Percentiles rank a stretch among this genome's conserved stretches.
These are phyloP conservation scores for Marcusenius ussheri DNA, from an alignment of 2,113 vertebrate species.

Conservation along the genomic window DNA sequence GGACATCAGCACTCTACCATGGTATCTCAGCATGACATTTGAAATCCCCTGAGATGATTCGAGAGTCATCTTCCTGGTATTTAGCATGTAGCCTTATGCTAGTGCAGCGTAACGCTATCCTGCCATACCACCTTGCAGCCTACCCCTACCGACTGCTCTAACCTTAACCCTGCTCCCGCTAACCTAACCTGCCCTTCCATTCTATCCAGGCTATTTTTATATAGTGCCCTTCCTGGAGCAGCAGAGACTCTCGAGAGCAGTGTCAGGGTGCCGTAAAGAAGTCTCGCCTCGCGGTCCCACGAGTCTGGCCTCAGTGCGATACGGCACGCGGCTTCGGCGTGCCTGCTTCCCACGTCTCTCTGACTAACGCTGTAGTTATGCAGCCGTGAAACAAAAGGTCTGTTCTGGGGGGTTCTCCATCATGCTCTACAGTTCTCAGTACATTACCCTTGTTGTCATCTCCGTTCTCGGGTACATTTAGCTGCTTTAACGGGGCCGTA, in stretches of 20 bases:
- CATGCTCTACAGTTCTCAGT: too few relatives aligned
- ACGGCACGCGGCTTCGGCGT: background rate
- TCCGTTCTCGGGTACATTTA: too few relatives aligned
- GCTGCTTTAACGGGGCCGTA: too few relatives aligned
- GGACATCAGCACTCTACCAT: background rate
- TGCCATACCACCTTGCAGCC: background rate
- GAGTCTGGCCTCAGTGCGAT: background rate
- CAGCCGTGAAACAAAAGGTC: too few relatives aligned
- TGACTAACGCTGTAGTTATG: too few relatives aligned
- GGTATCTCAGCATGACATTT: background rate
- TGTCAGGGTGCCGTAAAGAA: background rate
- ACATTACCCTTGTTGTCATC: too few relatives aligned
- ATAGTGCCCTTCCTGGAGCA: background rate
- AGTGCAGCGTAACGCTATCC: background rate
- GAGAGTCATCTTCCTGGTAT: background rate
- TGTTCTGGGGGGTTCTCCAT: too few relatives aligned
- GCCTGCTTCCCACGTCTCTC: background rate
- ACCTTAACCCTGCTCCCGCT: background rate
- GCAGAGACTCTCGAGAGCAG: background rate
- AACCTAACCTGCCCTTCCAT: background rate
- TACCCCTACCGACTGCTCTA: background rate
- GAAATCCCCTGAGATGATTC: background rate
- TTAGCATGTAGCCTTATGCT: background rate
- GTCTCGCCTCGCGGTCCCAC: background rate
- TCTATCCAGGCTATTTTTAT: background rate